Conservation (phyloP, 2,888 invertebrate species). For the Hemistola chrysoprasaria region DNA sequence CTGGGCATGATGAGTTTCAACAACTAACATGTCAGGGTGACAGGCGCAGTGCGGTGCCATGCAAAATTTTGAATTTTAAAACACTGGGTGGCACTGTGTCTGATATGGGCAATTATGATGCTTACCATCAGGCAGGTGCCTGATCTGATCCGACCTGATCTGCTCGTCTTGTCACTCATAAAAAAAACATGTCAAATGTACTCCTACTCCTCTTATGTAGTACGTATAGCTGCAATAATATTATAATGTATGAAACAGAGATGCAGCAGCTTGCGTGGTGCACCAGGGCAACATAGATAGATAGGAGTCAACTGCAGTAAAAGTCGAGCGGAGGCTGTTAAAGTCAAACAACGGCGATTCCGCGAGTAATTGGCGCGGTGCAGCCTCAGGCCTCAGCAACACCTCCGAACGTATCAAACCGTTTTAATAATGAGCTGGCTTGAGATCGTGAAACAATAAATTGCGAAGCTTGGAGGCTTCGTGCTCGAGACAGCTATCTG, state of each 20-base stretch:
- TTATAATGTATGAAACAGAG: too few species aligned
- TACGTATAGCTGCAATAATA: too few species aligned
- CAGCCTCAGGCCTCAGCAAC: conserved; percentile 75
- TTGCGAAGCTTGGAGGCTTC: conserved; percentile 81
- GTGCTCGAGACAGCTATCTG: conserved; percentile 80
- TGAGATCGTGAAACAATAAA: conserved; percentile 82
- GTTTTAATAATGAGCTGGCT: conserved; percentile 81
- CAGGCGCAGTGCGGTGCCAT: too few species aligned
- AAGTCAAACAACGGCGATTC: conserved; percentile 64
- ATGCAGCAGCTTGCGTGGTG: conserved; percentile 21
- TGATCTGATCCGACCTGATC: too few species aligned
- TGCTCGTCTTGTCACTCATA: background rate
- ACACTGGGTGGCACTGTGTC: too few species aligned
- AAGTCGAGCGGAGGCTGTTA: conserved; percentile 65
- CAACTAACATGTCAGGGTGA: too few species aligned
- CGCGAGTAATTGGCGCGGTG: conserved; percentile 72
- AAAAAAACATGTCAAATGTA: too few species aligned
- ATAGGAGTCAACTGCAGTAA: conserved; percentile 53
- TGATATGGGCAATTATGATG: too few species aligned
- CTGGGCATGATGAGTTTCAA: too few species aligned
- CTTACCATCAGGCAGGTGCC: too few species aligned
- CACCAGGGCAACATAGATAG: conserved; percentile 35
- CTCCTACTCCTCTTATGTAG: too few species aligned
- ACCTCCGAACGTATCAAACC: conserved; percentile 80
- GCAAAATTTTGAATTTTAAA: too few species aligned